Conservation (phyloP, 2,888 invertebrate species). For the Odontothrips loti region DNA sequence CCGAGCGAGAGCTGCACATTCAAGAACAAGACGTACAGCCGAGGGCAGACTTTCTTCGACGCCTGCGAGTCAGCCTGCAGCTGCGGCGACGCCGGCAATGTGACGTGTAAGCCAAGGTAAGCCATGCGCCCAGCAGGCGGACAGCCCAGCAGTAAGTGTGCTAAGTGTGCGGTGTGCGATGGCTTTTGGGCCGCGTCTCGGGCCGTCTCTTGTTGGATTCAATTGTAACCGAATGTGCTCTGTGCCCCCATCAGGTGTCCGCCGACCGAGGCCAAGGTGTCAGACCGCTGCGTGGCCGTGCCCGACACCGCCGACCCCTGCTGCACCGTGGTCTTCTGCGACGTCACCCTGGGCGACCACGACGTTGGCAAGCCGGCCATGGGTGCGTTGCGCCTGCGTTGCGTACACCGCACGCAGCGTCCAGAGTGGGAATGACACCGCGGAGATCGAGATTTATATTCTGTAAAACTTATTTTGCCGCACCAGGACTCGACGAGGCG, state of each 20-base stretch:
- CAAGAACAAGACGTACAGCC: conserved; percentile 65
- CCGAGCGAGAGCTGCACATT: conserved; percentile 57
- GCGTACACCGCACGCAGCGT: neutral
- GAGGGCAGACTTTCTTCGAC: conserved; percentile 69
- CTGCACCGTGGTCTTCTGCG: conserved; percentile 80
- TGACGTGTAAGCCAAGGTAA: conserved; percentile 69
- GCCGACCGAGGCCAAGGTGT: conserved; percentile 52
- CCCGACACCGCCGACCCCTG: conserved; percentile 79
- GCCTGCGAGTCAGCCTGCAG: conserved; percentile 76
- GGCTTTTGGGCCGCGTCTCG: neutral
- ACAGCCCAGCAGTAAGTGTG: too few relatives aligned
- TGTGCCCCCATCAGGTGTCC: conserved; percentile 54
- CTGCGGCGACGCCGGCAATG: conserved; percentile 67
- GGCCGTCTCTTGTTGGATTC: conserved; percentile 31
- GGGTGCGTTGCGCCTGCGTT: conserved; percentile 37
- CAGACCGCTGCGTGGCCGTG: conserved; percentile 74
- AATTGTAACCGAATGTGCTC: too few relatives aligned
- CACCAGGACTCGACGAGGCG: conserved; percentile 21
- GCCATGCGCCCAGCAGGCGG: conserved; percentile 39
- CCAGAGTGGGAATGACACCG: too few relatives aligned
- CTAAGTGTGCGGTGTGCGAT: neutral
- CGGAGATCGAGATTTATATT: too few relatives aligned
- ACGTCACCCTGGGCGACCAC: conserved; percentile 74
- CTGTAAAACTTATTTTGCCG: too few relatives aligned
- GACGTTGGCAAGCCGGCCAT: conserved; percentile 50